Evolutionary conservation across 1,140 invertebrate species (phyloP), one percentile per base, ranked within the genome.

Genomic region (Orchesella cincta): DNA sequence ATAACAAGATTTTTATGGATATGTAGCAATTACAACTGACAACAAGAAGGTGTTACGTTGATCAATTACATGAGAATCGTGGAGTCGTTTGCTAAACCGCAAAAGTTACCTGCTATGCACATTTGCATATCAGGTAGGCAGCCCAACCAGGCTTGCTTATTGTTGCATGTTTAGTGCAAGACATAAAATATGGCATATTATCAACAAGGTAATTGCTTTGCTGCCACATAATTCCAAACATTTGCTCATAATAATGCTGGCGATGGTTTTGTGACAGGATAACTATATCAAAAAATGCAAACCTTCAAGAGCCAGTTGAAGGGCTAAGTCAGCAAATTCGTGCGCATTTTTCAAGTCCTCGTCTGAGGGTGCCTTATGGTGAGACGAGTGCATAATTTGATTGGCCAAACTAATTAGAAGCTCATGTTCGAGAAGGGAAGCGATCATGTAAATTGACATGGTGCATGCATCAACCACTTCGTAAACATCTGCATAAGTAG

Each of bases 291-390:
- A n/a, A n/a, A n/a, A n/a, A n/a, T n/a, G 23, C 8, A 12, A 36
- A 78, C 73, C 77, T 74, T 79, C 78, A 62, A 79, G 34, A 52
- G 78, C 78, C 2, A 79, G 46, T 74, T 67, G 70, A 14, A 79
- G 62, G 0, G 78, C 78, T 28, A 31, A 36, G 23, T 79, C 75
- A 28, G 78, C 75, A 74, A 74, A 79, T 16, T 62, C 71, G 64
- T 79, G 78, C 3, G 78, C 78, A 1, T 73, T 28, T 31, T 29
- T 31, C 5, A 79, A 31, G 71, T 79, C 78, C 26, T 76, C 72
- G 14, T 74, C 52, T 29, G 75, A 14, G 31, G 67, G 29, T 71
- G 67, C 73, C 34, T 75, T 75, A 51, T 54, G 62, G 34, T 54
- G 71, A 34, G 76, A 71, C 8, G 57, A 62, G 14, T 79, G 75